Percentiles rank a stretch among this genome's conserved stretches.
These are phyloP conservation scores for Chorisops tibialis DNA, from an alignment of 2,888 invertebrate species.

Conservation along the genomic window DNA sequence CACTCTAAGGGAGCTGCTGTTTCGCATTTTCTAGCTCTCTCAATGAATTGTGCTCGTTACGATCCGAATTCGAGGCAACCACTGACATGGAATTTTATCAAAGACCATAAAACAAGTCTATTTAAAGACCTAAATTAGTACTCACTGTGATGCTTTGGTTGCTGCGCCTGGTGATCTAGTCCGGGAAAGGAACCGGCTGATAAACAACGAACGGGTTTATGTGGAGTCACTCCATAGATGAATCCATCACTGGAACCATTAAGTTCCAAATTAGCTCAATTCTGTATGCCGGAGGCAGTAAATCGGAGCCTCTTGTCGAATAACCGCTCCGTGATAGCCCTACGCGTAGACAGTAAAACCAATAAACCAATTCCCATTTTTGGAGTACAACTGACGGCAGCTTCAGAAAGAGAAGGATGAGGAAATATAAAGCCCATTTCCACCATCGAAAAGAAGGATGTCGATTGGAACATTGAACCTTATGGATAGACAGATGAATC, in stretches of 20 bases:
- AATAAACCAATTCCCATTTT: constrained; percentile 3
- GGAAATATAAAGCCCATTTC: background rate
- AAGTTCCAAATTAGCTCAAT: constrained; percentile 2
- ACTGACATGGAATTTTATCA: too few relatives aligned
- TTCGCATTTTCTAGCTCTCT: too few relatives aligned
- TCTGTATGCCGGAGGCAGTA: background rate
- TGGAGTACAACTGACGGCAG: background rate
- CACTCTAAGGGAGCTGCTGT: too few relatives aligned
- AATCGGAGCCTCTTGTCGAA: background rate
- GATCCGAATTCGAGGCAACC: too few relatives aligned
- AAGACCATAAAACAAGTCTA: background rate
- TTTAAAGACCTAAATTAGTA: background rate
- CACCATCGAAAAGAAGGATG: background rate
- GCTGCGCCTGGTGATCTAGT: background rate
- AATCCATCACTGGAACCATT: background rate
- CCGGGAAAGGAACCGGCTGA: too few relatives aligned
- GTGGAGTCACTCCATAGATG: too few relatives aligned
- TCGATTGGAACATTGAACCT: too few relatives aligned
- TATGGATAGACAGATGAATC: too few relatives aligned
- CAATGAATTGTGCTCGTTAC: too few relatives aligned
- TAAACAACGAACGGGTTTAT: too few relatives aligned
- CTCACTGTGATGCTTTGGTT: background rate
- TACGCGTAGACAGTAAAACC: background rate
- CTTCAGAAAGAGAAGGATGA: background rate
- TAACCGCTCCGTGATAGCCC: background rate